A percentile compares a stretch with the other conserved stretches of the same genome.
Evolutionary conservation across 2,888 invertebrate species (phyloP).

Genomic region (Nezara viridula): DNA sequence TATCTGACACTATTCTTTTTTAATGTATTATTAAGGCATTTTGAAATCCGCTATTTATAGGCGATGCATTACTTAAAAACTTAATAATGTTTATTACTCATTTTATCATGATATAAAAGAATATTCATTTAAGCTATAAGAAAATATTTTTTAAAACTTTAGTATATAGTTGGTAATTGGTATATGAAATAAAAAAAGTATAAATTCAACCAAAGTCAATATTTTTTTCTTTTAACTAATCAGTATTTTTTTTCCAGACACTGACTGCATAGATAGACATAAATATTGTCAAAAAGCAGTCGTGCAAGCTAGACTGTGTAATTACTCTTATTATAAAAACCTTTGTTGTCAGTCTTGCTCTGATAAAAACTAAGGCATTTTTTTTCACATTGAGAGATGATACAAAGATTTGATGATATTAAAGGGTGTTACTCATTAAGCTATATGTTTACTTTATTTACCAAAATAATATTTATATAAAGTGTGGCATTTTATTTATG

Average conservation of each 20-base stretch:
- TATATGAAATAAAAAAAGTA: too few species aligned
- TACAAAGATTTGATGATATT: neutral
- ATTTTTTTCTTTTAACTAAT: too few species aligned
- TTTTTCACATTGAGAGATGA: neutral
- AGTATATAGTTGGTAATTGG: too few species aligned
- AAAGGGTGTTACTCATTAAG: neutral
- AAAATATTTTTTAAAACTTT: too few species aligned
- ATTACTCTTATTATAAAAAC: constrained; percentile 22
- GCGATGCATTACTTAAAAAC: too few species aligned
- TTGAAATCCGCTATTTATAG: too few species aligned
- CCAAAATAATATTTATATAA: neutral
- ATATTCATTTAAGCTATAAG: too few species aligned
- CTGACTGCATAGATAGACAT: neutral
- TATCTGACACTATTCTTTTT: too few species aligned
- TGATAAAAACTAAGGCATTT: neutral
- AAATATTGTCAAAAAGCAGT: constrained; percentile 23
- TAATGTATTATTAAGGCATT: too few species aligned
- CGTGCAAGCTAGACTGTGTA: constrained; percentile 23
- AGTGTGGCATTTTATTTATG: neutral
- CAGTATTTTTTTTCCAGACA: constrained; percentile 6
- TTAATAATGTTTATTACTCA: too few species aligned
- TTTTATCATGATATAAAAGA: too few species aligned
- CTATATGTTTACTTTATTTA: constrained; percentile 2
- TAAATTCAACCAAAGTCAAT: too few species aligned
- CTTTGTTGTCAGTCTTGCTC: constrained; percentile 17